These are phyloP conservation scores for Deilephila porcellus DNA, from an alignment of 2,888 invertebrate genomes.

Conservation along the genomic window DNA sequence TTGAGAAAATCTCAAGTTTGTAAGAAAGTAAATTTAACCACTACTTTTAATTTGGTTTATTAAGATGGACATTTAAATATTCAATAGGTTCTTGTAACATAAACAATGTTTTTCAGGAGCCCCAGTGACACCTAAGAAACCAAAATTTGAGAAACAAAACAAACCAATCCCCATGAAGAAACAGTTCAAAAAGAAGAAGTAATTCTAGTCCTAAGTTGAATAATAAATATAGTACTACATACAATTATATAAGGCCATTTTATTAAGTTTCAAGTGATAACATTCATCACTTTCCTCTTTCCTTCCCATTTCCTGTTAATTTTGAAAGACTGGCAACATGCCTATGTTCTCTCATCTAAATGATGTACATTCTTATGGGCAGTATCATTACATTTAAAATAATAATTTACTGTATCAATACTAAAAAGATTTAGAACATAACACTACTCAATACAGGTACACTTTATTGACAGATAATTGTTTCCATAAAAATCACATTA, in stretches of 20 bases:
- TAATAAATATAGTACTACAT: not conserved
- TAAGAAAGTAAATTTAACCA: too few relatives aligned
- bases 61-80: not conserved
- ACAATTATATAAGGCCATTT: slow-evolving; percentile 35
- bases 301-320: too few relatives aligned
- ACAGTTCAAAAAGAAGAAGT: slow-evolving; percentile 71
- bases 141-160: slow-evolving; percentile 70
- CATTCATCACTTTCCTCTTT: too few relatives aligned
- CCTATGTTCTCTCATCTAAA: too few relatives aligned
- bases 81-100: not conserved
- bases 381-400: too few relatives aligned
- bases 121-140: slow-evolving; percentile 57
- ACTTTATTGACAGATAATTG: slow-evolving; percentile 48
- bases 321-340: too few relatives aligned
- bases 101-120: slow-evolving; percentile 52
- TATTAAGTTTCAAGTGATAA: too few relatives aligned
- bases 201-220: slow-evolving; percentile 34
- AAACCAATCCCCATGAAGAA: slow-evolving; percentile 63
- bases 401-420: too few relatives aligned
- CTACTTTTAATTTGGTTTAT: too few relatives aligned
- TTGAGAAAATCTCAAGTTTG: too few relatives aligned
- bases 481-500: slow-evolving; percentile 26
- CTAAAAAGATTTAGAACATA: not conserved
- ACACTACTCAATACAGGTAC: slow-evolving; percentile 44
- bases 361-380: too few relatives aligned